phyloP scores from a whole-genome alignment of 2,888 invertebrate species.

The Ametastegia equiseti region DNA sequence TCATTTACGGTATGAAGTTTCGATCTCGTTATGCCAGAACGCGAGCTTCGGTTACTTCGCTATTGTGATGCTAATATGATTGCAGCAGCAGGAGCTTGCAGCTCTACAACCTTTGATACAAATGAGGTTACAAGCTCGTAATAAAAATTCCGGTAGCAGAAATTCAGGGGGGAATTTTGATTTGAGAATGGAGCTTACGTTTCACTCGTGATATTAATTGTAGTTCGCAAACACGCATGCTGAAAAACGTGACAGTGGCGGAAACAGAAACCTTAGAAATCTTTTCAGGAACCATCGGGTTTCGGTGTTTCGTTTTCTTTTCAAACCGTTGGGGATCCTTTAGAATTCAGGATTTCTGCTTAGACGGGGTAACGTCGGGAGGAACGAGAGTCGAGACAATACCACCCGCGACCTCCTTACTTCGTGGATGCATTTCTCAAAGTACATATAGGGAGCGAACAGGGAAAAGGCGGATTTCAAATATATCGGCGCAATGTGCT shows the following conservation, averaged over 20 bases:
- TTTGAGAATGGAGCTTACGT: too few relatives aligned
- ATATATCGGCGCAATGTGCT: slow-evolving; percentile 12
- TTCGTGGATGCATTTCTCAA: slow-evolving; percentile 24
- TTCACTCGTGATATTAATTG: too few relatives aligned
- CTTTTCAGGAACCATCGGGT: not conserved
- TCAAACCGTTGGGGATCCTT: not conserved
- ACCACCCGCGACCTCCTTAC: not conserved
- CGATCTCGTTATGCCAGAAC: not conserved
- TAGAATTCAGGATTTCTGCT: not conserved
- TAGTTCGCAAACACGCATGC: too few relatives aligned
- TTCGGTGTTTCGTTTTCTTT: not conserved
- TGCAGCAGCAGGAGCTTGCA: not conserved
- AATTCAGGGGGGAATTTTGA: too few relatives aligned
- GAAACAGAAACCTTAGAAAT: too few relatives aligned
- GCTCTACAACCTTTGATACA: not conserved
- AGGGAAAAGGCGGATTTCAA: slow-evolving; percentile 43
- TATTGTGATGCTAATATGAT: slow-evolving; percentile 46
- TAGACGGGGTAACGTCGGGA: not conserved
- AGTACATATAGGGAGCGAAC: not conserved
- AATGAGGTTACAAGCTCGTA: not conserved
- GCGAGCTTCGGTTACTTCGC: slow-evolving; percentile 9
- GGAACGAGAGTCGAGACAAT: slow-evolving; percentile 12
- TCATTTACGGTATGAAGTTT: too few relatives aligned
- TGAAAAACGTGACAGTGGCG: too few relatives aligned
- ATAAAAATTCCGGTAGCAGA: too few relatives aligned